Percentiles rank a stretch among this genome's conserved stretches.
Evolutionary conservation across 1,140 invertebrate species (phyloP).

Genomic region (Ips nitidus): DNA sequence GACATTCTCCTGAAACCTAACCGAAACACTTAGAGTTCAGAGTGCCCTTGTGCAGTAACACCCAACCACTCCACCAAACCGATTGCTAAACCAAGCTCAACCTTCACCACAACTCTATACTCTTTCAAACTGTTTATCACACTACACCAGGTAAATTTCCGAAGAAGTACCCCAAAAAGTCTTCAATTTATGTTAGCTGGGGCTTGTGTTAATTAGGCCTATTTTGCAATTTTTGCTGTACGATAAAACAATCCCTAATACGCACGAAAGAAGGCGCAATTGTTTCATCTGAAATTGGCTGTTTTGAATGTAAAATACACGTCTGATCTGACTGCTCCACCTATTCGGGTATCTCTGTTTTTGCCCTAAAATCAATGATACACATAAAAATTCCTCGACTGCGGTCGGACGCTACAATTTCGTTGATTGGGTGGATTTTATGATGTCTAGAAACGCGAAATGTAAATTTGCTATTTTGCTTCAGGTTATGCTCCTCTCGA

Average conservation of each 20-base stretch:
- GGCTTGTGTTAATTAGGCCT: conserved; percentile 34
- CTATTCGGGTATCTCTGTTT: no score
- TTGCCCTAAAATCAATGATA: conserved; percentile 13
- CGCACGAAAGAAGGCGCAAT: conserved; percentile 25
- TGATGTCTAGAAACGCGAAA: conserved; percentile 13
- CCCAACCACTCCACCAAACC: no score
- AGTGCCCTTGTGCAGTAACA: no score
- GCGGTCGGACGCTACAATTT: neutral
- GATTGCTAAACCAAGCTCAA: no score
- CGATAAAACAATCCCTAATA: conserved; percentile 25
- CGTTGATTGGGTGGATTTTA: conserved; percentile 6
- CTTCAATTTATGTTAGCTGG: conserved; percentile 16
- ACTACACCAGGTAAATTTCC: no score
- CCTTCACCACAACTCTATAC: no score
- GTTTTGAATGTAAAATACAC: neutral
- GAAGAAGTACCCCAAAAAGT: no score
- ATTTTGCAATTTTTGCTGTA: conserved; percentile 35
- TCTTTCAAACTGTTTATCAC: no score
- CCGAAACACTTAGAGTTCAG: no score
- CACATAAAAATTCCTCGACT: conserved; percentile 14
- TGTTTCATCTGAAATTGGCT: neutral
- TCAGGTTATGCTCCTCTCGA: no score
- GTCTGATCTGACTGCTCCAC: no score
- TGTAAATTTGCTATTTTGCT: neutral
- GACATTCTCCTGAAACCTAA: conserved; percentile 18